A percentile compares a stretch with the other conserved stretches of the same genome.
Conservation (phyloP, 2,797 vertebrate species). For the Tokudaia tokunoshimensis region DNA sequence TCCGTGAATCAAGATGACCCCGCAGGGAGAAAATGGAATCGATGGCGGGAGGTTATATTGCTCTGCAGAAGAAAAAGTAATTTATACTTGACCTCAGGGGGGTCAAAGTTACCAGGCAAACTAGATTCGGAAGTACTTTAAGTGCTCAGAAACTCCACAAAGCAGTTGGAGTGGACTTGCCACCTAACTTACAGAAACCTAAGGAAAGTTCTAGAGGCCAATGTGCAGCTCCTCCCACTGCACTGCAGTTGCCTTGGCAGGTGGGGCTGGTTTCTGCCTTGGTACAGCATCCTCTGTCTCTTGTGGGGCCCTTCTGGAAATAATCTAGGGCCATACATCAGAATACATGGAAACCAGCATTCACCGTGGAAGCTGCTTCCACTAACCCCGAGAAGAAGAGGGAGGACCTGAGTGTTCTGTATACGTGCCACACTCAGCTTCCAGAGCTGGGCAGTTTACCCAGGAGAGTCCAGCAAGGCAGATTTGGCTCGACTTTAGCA, state of each 20-base stretch:
- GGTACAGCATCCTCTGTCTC: neutral
- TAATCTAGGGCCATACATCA: neutral
- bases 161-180: neutral
- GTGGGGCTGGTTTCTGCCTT: neutral
- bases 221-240: accelerated
- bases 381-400: neutral
- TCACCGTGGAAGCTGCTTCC: neutral
- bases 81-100: neutral
- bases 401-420: accelerated
- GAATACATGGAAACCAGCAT: neutral
- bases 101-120: constrained; percentile 35
- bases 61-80: constrained; percentile 37
- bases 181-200: too few relatives aligned
- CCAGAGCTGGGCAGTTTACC: neutral
- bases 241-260: accelerated
- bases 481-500: neutral
- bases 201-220: neutral
- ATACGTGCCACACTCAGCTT: neutral
- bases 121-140: neutral
- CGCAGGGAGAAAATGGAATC: neutral
- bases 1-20: constrained; percentile 55
- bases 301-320: neutral
- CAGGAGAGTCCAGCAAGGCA: neutral
- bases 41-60: neutral
- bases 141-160: neutral